A percentile compares a stretch with the other conserved stretches of the same genome.
phyloP scores from a whole-genome alignment of 2,113 vertebrate species.

The Anser brachyrhynchus region DNA sequence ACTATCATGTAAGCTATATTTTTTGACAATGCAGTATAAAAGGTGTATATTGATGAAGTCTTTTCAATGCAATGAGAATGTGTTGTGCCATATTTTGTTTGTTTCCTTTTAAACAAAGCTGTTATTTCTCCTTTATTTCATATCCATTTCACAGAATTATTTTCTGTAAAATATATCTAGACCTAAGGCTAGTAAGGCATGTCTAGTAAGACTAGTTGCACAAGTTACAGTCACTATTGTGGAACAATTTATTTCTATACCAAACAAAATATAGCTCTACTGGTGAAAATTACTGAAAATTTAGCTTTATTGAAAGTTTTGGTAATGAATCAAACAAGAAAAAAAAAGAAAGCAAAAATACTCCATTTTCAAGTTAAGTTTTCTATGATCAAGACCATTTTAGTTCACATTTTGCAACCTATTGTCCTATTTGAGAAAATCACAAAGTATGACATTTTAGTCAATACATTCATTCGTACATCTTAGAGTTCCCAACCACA shows the following conservation, averaged over 20 bases:
- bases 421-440: background rate
- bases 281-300: background rate
- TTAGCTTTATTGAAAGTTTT: background rate
- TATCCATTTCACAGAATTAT: background rate
- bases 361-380: background rate
- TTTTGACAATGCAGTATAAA: background rate
- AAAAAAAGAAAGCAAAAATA: background rate
- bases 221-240: background rate
- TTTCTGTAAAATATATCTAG: background rate
- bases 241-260: background rate
- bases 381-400: background rate
- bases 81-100: background rate
- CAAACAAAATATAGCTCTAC: background rate
- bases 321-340: background rate
- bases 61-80: background rate
- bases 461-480: background rate
- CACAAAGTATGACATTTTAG: background rate
- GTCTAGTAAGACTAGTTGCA: background rate
- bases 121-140: background rate
- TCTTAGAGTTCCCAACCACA: background rate
- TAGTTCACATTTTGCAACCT: background rate
- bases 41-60: background rate
- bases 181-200: background rate
- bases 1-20: background rate
- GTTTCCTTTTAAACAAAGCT: background rate